A percentile compares a stretch with the other conserved stretches of the same genome.
phyloP scores from a whole-genome alignment of 2,888 invertebrate species.

The Drosophila emarginata region DNA sequence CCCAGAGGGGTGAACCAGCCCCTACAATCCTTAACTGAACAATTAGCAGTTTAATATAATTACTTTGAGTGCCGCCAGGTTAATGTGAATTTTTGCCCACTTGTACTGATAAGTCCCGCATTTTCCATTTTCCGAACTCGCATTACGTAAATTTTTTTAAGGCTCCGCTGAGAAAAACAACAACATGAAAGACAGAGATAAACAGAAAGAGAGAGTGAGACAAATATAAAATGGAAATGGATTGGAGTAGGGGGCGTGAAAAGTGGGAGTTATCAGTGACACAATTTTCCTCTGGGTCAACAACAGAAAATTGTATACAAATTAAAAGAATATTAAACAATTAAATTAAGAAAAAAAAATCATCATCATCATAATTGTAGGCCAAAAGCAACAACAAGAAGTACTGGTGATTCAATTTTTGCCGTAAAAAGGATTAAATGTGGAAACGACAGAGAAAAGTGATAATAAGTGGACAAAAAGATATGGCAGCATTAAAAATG shows the following conservation, averaged over 20 bases:
- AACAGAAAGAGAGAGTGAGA: background rate
- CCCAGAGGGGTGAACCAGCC: background rate
- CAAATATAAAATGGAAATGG: background rate
- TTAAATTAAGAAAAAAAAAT: constrained; percentile 41
- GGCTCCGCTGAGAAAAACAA: background rate
- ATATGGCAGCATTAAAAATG: background rate
- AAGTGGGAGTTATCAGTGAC: background rate
- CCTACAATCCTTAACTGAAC: constrained; percentile 24
- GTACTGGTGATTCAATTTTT: constrained; percentile 35
- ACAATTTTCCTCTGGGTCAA: constrained; percentile 34
- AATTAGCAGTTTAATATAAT: constrained; percentile 68
- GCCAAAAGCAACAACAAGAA: constrained; percentile 6
- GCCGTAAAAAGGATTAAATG: constrained; percentile 22
- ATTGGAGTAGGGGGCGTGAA: background rate
- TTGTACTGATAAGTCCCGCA: constrained; percentile 57
- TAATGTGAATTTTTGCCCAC: constrained; percentile 53
- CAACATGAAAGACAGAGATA: too few species aligned
- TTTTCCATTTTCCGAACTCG: constrained; percentile 29
- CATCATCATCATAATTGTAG: constrained; percentile 32
- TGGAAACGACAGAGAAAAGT: constrained; percentile 9
- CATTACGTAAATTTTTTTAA: background rate
- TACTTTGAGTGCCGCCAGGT: constrained; percentile 62
- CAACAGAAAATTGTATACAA: constrained; percentile 26
- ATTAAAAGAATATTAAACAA: constrained; percentile 65
- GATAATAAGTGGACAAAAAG: constrained; percentile 31